A percentile compares a stretch with the other conserved stretches of the same genome.
These are phyloP conservation scores for Cynocephalus volans DNA, from an alignment of 2,113 vertebrate species.

Conservation along the genomic window DNA sequence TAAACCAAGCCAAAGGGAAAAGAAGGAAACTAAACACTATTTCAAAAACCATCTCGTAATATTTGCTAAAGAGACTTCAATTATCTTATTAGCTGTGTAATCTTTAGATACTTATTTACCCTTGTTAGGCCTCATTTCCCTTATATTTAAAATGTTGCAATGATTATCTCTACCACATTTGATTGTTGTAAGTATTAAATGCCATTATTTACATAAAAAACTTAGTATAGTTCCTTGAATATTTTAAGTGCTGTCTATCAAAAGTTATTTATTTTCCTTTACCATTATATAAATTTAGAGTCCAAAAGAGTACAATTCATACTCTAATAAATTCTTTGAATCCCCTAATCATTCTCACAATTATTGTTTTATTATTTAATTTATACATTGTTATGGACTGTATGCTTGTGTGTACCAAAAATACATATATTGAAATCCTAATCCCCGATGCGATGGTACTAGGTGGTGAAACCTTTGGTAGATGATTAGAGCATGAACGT, in stretches of 20 bases:
- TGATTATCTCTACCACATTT: neutral
- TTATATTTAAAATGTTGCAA: slow-evolving; percentile 21
- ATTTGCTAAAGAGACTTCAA: neutral
- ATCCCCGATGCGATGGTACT: neutral
- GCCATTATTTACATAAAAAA: neutral
- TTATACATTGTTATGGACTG: neutral
- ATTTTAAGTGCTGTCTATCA: neutral
- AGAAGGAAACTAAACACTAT: neutral
- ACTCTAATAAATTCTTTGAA: neutral
- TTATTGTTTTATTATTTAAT: neutral
- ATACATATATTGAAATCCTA: neutral
- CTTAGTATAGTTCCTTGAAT: neutral
- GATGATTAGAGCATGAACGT: neutral
- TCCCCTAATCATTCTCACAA: neutral
- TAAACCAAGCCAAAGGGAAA: neutral
- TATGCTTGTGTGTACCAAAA: neutral
- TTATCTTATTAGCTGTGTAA: slow-evolving; percentile 3
- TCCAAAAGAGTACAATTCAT: neutral
- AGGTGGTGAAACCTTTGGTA: neutral
- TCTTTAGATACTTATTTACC: neutral
- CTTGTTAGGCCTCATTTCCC: neutral
- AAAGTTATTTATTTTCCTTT: slow-evolving; percentile 11
- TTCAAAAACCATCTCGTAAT: neutral
- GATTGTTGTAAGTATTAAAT: slow-evolving; percentile 13
- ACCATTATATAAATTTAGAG: neutral